phyloP scores from a whole-genome alignment of 2,113 vertebrate genomes.

The Crotophaga sulcirostris region DNA sequence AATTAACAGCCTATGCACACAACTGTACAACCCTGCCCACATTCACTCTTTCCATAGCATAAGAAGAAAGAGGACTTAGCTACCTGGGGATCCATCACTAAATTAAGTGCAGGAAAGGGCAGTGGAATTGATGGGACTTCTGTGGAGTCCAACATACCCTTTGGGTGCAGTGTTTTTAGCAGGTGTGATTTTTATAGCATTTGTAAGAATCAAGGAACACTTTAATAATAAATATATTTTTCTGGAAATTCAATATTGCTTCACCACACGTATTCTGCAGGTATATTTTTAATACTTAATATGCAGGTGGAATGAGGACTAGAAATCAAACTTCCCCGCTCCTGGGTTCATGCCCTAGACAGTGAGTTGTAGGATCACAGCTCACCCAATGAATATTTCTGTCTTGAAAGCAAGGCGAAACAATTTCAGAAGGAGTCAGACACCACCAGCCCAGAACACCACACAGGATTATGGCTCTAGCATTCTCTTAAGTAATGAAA shows the following conservation, averaged over 20 bases:
- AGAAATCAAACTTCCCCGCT: background rate
- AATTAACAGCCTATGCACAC: background rate
- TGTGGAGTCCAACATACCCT: background rate
- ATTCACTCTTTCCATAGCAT: background rate
- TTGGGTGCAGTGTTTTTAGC: background rate
- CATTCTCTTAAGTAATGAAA: background rate
- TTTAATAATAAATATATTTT: background rate
- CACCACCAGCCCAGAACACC: background rate
- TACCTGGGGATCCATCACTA: background rate
- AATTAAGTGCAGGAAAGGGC: background rate
- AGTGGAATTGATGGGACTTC: background rate
- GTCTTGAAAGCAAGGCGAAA: background rate
- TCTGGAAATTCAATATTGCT: background rate
- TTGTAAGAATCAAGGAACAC: background rate
- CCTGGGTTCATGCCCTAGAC: background rate
- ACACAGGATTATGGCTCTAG: background rate
- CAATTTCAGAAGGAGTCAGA: background rate
- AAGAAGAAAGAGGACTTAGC: background rate
- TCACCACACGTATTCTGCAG: background rate
- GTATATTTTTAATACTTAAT: background rate
- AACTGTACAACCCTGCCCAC: background rate
- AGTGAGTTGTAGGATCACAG: background rate
- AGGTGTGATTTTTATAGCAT: constrained; percentile 1
- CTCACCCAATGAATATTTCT: constrained; percentile 7
- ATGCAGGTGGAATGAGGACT: background rate